Evolutionary conservation across 2,888 invertebrate genomes (phyloP), one percentile per base, ranked within the genome.

Genomic region (Xestia xanthographa): DNA sequence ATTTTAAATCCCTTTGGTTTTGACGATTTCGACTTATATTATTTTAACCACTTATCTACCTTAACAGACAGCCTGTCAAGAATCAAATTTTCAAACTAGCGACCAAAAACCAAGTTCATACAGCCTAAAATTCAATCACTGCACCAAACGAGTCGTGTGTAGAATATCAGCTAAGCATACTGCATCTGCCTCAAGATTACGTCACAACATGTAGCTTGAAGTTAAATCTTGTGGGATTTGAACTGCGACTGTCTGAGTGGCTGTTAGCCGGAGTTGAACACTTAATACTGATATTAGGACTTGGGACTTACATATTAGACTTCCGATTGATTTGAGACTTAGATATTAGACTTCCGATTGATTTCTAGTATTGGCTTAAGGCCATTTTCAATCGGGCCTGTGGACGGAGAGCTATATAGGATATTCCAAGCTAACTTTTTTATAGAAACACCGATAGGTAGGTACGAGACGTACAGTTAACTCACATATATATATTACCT

Each of bases 181-280:
- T 41, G 45, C 66, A 77, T 50, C 26, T 5, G n/a, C n/a, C 62
- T 50, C 26, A 34, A 53, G 60, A 29, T 53, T 80, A 53, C 68
- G 45, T 34, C 17, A 29, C 66, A 26, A 38, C 5, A 62, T 22
- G 17, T 45, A 4, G 1, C 56, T 66, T 20, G 29, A 65, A 67
- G 74, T 26, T 48, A 41, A 74, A 58, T 80, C 74, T 68, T 26
- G 20, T 1, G 26, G 74, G 67, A 79, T 73, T 63, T 65, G 11
- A 67, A 22, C 34, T 43, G 34, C 53, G 20, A 8, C 73, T 43
- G 43, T 20, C 45, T 77, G 50, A 58, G 56, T n/a, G 14, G n/a
- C 38, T 77, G 72, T 62, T n/a, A 53, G 60, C 34, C n/a, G 22
- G 9, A 60, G 22, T 62, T 79, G 34, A 79, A 67, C 41, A 63